Evolutionary conservation across 53 echinoderm and acorn worm genomes (phyloP).

Genomic region (Holothuria leucospilota): DNA sequence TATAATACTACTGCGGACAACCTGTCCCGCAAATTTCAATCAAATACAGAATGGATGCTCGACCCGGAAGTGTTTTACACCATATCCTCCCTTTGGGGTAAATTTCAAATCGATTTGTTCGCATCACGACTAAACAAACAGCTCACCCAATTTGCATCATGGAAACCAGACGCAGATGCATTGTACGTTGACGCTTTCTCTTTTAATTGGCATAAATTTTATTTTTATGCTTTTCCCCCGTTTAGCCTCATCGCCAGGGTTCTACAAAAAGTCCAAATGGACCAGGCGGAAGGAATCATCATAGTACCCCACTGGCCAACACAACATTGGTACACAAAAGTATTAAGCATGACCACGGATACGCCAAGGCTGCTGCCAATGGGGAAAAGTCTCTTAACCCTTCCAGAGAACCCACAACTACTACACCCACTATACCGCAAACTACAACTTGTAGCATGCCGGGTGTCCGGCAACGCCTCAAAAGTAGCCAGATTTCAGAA

Average conservation of each 20-base stretch:
- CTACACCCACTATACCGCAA: not conserved
- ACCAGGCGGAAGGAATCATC: conserved; percentile 11
- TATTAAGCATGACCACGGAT: conserved; percentile 19
- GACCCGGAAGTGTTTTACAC: too few species aligned
- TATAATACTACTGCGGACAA: too few species aligned
- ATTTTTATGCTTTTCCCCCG: conserved; percentile 61
- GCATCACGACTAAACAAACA: too few species aligned
- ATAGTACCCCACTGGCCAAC: conserved; percentile 51
- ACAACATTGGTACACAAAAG: conserved; percentile 45
- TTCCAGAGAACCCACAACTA: not conserved
- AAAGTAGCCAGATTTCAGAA: not conserved
- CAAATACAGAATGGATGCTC: too few species aligned
- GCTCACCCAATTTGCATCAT: too few species aligned
- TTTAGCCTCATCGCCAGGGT: conserved; percentile 6
- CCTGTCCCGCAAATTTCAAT: too few species aligned
- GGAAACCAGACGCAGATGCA: too few species aligned
- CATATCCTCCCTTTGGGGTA: too few species aligned
- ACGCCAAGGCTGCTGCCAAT: not conserved
- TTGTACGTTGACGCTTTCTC: conserved; percentile 48
- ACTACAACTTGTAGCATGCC: not conserved
- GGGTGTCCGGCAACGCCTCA: not conserved
- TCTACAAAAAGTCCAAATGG: too few species aligned
- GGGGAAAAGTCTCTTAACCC: not conserved
- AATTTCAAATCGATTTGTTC: too few species aligned
- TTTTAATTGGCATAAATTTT: too few species aligned